These are phyloP conservation scores for Heliopora coerulea DNA, from an alignment of 92 coral and sea anemone genomes.

Conservation along the genomic window DNA sequence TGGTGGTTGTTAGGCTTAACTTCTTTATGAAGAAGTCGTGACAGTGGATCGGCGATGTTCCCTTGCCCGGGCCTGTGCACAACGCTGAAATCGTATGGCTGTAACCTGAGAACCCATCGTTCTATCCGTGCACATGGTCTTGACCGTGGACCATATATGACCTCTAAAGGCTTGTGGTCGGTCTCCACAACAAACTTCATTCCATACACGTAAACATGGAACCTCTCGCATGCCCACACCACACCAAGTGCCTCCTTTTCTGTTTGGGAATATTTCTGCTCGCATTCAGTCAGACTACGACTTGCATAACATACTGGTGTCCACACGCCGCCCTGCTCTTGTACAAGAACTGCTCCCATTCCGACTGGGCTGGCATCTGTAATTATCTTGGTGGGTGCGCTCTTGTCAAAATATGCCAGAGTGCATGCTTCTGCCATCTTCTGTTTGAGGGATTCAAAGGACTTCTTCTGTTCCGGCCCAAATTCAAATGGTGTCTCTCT, in stretches of 20 bases:
- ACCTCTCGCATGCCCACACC: conserved; percentile 48
- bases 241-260: conserved; percentile 48
- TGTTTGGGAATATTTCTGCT: conserved; percentile 54
- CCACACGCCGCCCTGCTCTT: conserved; percentile 38
- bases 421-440: conserved; percentile 47
- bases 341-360: conserved; percentile 48
- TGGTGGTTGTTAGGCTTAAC: conserved; percentile 1
- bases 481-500: conserved; percentile 49
- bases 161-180: conserved; percentile 60
- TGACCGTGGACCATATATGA: conserved; percentile 50
- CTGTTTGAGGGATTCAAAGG: not conserved
- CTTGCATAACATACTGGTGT: conserved; percentile 46
- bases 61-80: conserved; percentile 46
- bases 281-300: conserved; percentile 48
- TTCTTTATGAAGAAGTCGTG: conserved; percentile 27
- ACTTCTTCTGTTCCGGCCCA: conserved; percentile 43
- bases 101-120: conserved; percentile 52
- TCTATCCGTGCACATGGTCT: conserved; percentile 49
- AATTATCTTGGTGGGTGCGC: conserved; percentile 51
- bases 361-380: conserved; percentile 64
- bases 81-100: conserved; percentile 53
- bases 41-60: conserved; percentile 27
- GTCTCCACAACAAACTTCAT: conserved; percentile 51
- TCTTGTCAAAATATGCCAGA: conserved; percentile 53
- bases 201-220: conserved; percentile 52